phyloP scores from a whole-genome alignment of 2,888 invertebrate species.

The Xestoiulus laeticollis region DNA sequence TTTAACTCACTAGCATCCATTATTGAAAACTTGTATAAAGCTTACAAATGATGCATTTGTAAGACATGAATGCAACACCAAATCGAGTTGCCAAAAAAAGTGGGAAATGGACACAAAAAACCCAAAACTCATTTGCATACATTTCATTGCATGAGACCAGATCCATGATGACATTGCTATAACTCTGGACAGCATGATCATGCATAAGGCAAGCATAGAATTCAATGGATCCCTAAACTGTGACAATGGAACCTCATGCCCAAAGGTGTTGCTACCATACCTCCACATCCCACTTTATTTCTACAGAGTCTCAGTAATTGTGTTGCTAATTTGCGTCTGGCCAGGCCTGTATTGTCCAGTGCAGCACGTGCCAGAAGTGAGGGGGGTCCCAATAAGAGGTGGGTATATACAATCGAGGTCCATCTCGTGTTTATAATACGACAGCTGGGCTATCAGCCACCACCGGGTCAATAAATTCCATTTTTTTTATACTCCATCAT shows the following conservation, averaged over 20 bases:
- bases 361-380: slow-evolving; percentile 45
- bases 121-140: neutral
- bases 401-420: neutral
- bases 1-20: no score
- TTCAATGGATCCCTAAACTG: neutral
- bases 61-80: no score
- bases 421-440: neutral
- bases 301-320: neutral
- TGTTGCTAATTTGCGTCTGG: slow-evolving; percentile 43
- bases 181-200: neutral
- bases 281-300: neutral
- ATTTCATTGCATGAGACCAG: neutral
- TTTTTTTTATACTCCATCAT: neutral
- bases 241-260: neutral
- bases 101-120: neutral
- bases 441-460: slow-evolving; percentile 38
- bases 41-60: no score
- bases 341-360: slow-evolving; percentile 7
- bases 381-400: neutral
- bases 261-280: neutral
- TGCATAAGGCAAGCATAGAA: neutral
- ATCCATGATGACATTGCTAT: neutral
- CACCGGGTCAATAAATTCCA: slow-evolving; percentile 24
- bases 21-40: no score
- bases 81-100: no score